Evolutionary conservation across 2,888 invertebrate species (phyloP), one percentile per base, ranked within the genome.

Genomic region (Strigamia maritima): DNA sequence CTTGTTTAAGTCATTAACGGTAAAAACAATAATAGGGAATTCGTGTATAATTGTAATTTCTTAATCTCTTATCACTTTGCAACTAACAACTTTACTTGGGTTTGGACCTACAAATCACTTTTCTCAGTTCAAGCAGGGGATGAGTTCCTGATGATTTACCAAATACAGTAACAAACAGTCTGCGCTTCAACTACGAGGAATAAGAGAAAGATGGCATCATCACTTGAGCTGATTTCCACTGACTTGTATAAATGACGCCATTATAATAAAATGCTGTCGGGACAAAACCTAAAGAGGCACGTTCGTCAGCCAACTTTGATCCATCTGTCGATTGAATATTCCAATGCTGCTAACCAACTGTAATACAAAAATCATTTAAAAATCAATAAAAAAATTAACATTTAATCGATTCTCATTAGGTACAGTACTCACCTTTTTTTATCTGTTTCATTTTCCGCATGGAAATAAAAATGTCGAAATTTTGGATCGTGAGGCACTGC

Each of bases 311-410:
- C 85, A 79, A 86, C 84, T 83, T 86, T 85, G 70, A 87, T 86
- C 88, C 96, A 97, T 83, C 95, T 90, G 87, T 96, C 95, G 87
- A 97, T 96, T 80, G 96, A 95, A 86, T 95, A 96, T 86, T 96
- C 96, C 85, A 96, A 87, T 81, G 95, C 95, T 81, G 95, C 94
- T 86, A 96, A 90, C 96, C 96, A 97, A 84, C 96, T 96, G 87
- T 24, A 88, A 89, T 83, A 80, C 83, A 84, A 82, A 79, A 75
- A n/a, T n/a, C 2, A 35, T 49, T 16, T 12, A 65, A 49, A 24
- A 70, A 54, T 79, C 70, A 38, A 49, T 60, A 16, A 16, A 16
- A 74, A 74, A 74, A 74, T 26, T 76, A 22, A 76, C 28, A 74
- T 19, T 6, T 28, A n/a, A n/a, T n/a, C n/a, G n/a, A n/a, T n/a